phyloP scores from a whole-genome alignment of 1,140 invertebrate species.

The Choristoneura fumiferana region DNA sequence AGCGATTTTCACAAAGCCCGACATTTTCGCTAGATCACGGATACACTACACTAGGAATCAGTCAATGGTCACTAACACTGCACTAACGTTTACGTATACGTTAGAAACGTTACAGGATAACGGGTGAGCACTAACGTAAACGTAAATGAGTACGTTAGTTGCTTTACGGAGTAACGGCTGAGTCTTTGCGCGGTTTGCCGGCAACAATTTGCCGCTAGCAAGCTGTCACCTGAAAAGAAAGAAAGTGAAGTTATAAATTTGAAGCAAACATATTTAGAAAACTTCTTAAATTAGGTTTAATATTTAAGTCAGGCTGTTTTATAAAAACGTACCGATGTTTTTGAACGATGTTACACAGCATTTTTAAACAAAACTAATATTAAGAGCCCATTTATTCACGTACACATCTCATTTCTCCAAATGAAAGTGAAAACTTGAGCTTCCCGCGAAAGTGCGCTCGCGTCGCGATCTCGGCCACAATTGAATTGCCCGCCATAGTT shows the following conservation, averaged over 20 bases:
- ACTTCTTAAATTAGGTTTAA: neutral
- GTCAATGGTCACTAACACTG: neutral
- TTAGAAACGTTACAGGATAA: no score
- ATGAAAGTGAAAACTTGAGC: constrained; percentile 63
- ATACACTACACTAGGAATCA: neutral
- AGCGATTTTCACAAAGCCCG: constrained; percentile 77
- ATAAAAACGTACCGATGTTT: constrained; percentile 26
- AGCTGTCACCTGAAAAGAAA: constrained; percentile 66
- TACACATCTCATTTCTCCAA: constrained; percentile 50
- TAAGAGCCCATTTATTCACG: constrained; percentile 28
- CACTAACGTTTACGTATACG: constrained; percentile 13
- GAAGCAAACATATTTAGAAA: no score
- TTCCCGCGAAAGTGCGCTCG: constrained; percentile 59
- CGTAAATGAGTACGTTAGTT: neutral
- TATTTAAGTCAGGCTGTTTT: no score
- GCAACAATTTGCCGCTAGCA: constrained; percentile 63
- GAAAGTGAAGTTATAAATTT: constrained; percentile 22
- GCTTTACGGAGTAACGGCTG: constrained; percentile 25
- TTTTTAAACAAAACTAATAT: constrained; percentile 25
- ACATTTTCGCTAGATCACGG: constrained; percentile 57
- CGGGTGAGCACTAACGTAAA: constrained; percentile 18
- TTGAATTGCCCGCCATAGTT: constrained; percentile 61
- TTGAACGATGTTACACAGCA: constrained; percentile 23
- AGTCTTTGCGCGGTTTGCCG: constrained; percentile 31
- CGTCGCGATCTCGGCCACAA: constrained; percentile 44